Base-by-base conservation (phyloP, 2,113 vertebrate species). In the Jaculus jaculus region DNA sequence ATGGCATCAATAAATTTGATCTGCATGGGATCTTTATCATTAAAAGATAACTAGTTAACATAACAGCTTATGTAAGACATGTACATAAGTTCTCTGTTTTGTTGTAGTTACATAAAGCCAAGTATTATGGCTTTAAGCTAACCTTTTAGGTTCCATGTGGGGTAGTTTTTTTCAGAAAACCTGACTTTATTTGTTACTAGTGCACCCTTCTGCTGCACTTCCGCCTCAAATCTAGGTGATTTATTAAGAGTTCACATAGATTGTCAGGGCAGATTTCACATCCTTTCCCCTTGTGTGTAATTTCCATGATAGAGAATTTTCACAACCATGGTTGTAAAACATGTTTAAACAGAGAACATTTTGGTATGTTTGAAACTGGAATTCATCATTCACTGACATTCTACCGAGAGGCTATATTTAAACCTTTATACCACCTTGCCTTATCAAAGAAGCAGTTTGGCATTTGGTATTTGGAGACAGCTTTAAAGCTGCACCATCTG, bases 391-490 rank as follows among this genome's bases (percentile, higher is more conserved):
- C 84, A 87, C 90, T 75, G 96, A 42, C 92, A 93, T 94, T 88
- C 81, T 74, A 96, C 63, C 69, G 95, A 84, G 63, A 97, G 84
- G 93, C 71, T 96, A 71, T 93, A 96, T 96, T 97, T 97, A 97
- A 98, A 94, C 47, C 95, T 97, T 90, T 93, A 84, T 23, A 89
- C 73, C 5, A 17, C 92, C 86, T 93, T 96, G 94, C 85, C 94
- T 89, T 97, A 93, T 85, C 97, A 97, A 89, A 95, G 97, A 92
- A 97, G 94, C 89, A 95, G 47, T 96, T 95, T 96, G 93, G 94
- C 96, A 97, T 97, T 98, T 97, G 95, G 94, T 96, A 72, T 97
- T 98, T 97, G 91, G 96, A 97, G 96, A 95, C 42, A 97, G 94
- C 90, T 97, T 54, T 97, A 98, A 97, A 94, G 96, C 2, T 87